Percentiles rank a stretch among this genome's conserved stretches.
Evolutionary conservation across 2,888 invertebrate species (phyloP).

Genomic region (Drosophila gaucha): DNA sequence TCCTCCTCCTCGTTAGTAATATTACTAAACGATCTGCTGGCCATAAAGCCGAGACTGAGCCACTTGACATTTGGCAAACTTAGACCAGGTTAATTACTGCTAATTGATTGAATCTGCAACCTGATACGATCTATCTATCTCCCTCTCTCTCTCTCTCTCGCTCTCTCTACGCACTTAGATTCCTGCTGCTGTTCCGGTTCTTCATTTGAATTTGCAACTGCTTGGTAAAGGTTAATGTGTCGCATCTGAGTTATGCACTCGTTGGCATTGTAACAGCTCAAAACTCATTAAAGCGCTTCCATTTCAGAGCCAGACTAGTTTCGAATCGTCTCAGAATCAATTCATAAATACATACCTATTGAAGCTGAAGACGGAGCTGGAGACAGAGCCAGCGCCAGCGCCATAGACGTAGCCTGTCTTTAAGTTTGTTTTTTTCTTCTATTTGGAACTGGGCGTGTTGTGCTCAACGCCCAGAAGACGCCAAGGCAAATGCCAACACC

Average conservation of each 20-base stretch:
- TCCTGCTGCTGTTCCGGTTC: conserved; percentile 51
- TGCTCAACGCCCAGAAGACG: conserved; percentile 48
- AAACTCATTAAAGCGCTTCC: conserved; percentile 61
- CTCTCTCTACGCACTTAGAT: conserved; percentile 47
- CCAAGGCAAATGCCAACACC: conserved; percentile 76
- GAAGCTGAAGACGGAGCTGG: conserved; percentile 7
- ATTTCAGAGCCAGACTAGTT: conserved; percentile 37
- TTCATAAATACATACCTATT: conserved; percentile 46
- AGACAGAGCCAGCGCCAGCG: background rate
- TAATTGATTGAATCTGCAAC: conserved; percentile 56
- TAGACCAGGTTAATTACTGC: conserved; percentile 41
- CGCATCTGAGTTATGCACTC: conserved; percentile 67
- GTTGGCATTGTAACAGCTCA: conserved; percentile 60
- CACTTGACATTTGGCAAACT: conserved; percentile 53
- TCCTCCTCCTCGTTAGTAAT: conserved; percentile 8
- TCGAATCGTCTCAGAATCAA: conserved; percentile 38
- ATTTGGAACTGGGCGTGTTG: conserved; percentile 60
- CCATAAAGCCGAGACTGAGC: conserved; percentile 28
- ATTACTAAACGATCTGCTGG: conserved; percentile 42
- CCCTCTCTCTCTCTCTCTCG: background rate
- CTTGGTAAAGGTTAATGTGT: conserved; percentile 71
- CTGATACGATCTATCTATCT: conserved; percentile 8
- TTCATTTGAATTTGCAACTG: conserved; percentile 7
- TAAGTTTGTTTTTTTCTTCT: background rate
- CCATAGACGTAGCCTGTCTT: conserved; percentile 8